Evolutionary conservation across 1,140 invertebrate genomes (phyloP).

Genomic region (Lucilia cuprina): DNA sequence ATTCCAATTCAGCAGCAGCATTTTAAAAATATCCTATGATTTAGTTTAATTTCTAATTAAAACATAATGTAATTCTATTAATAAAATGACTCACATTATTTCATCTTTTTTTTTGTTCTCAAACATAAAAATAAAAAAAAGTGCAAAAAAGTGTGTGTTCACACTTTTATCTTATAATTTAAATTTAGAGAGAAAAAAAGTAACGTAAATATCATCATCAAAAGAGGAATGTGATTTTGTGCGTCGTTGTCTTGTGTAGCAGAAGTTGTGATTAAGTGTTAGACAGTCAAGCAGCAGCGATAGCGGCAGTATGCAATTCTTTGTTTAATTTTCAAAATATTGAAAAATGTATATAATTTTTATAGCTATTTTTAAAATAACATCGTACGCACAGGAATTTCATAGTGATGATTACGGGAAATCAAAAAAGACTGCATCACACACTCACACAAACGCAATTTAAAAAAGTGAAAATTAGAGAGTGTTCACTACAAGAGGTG

Average conservation of each 20-base stretch:
- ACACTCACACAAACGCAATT: neutral
- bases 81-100: conserved; percentile 6
- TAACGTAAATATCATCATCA: neutral
- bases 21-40: conserved; percentile 7
- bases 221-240: neutral
- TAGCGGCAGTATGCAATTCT: neutral
- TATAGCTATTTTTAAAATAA: neutral
- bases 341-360: neutral
- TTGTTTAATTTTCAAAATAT: neutral
- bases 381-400: conserved; percentile 9
- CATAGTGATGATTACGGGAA: neutral
- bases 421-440: neutral
- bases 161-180: neutral
- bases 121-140: neutral
- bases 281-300: neutral
- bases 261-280: neutral
- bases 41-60: conserved; percentile 14
- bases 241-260: neutral
- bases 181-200: neutral
- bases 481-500: neutral
- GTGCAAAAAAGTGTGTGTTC: neutral
- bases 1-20: neutral
- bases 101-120: neutral
- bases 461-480: neutral
- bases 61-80: conserved; percentile 5